Conservation (phyloP, 2,113 vertebrate species). For the Pelobates fuscus region DNA sequence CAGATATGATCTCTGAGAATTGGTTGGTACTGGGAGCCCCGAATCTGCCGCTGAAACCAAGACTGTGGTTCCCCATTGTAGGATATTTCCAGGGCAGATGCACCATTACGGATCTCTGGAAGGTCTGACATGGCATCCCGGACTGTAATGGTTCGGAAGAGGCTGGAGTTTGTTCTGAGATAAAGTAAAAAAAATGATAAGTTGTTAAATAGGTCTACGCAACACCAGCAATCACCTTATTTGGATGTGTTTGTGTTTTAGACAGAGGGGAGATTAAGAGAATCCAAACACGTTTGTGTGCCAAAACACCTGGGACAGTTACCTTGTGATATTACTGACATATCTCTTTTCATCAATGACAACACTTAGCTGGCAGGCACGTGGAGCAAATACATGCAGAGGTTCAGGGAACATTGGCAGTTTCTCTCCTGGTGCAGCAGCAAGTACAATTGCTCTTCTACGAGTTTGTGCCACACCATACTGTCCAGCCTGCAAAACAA, state of each 20-base stretch:
- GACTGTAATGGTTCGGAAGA: constrained; percentile 94
- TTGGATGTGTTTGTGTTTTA: too few species aligned
- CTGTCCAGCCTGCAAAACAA: constrained; percentile 81
- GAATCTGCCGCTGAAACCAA: constrained; percentile 96
- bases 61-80: constrained; percentile 96
- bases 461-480: constrained; percentile 92
- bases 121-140: constrained; percentile 95
- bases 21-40: constrained; percentile 94
- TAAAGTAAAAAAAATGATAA: neutral
- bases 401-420: constrained; percentile 90
- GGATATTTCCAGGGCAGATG: constrained; percentile 84
- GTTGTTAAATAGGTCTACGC: too few species aligned
- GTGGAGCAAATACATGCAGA: constrained; percentile 87
- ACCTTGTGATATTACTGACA: constrained; percentile 92
- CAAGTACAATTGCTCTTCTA: constrained; percentile 88
- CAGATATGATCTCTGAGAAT: constrained; percentile 96
- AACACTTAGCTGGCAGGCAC: constrained; percentile 88
- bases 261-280: too few species aligned
- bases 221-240: too few species aligned
- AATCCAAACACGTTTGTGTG: too few species aligned
- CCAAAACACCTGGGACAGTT: constrained; percentile 18
- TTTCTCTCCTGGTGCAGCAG: constrained; percentile 87
- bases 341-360: constrained; percentile 92
- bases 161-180: constrained; percentile 81
- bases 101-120: constrained; percentile 91